Evolutionary conservation across 2,113 vertebrate genomes (phyloP).

Genomic region (Nycticorax nycticorax): DNA sequence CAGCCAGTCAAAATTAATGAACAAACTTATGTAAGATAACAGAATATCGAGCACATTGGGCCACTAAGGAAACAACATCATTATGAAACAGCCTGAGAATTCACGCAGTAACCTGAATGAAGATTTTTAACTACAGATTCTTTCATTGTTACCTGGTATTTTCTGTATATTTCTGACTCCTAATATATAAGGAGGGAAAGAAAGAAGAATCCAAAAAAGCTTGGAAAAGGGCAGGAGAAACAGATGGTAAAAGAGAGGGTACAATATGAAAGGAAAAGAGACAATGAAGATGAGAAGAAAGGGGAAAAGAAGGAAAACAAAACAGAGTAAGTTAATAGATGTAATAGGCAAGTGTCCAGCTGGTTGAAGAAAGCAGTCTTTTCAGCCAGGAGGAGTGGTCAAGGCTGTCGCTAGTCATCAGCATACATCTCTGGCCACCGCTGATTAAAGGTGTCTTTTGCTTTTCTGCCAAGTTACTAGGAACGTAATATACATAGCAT

Average conservation of each 20-base stretch:
- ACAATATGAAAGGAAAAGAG: neutral
- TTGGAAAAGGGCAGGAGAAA: neutral
- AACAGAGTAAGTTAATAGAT: neutral
- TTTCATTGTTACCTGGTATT: neutral
- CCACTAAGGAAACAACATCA: neutral
- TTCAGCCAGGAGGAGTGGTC: neutral
- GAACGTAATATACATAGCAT: neutral
- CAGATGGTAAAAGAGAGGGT: neutral
- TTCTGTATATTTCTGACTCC: neutral
- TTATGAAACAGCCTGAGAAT: neutral
- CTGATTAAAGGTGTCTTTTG: neutral
- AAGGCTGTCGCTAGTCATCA: fast-evolving
- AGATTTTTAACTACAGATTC: neutral
- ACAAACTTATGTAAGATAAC: neutral
- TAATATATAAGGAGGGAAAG: neutral
- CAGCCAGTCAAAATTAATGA: neutral
- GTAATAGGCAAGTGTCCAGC: neutral
- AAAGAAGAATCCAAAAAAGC: neutral
- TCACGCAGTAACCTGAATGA: neutral
- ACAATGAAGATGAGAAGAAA: neutral
- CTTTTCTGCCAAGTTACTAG: neutral
- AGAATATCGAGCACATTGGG: neutral
- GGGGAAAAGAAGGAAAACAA: neutral
- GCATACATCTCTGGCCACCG: neutral
- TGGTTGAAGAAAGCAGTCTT: neutral